phyloP scores from a whole-genome alignment of 2,888 invertebrate species.

The Cephus spinipes region DNA sequence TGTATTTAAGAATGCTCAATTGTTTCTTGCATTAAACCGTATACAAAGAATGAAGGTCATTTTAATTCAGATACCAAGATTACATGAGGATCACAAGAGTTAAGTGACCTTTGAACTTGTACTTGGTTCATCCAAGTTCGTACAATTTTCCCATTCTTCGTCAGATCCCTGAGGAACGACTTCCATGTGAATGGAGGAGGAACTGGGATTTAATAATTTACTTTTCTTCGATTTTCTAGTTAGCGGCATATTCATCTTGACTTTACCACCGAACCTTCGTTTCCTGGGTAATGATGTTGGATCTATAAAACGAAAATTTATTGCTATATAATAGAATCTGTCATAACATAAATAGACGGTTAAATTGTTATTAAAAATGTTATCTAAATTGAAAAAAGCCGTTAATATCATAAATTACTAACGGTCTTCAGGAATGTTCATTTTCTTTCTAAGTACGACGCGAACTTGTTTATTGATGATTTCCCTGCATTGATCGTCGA shows the following conservation, averaged over 20 bases:
- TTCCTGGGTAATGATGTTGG: conserved; percentile 56
- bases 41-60: not conserved
- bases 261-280: conserved; percentile 30
- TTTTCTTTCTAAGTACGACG: conserved; percentile 65
- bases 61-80: not conserved
- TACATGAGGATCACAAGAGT: not conserved
- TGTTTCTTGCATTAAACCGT: not conserved
- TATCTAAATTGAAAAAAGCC: not conserved
- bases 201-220: conserved; percentile 17
- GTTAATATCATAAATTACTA: conserved; percentile 25
- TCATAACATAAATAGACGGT: not conserved
- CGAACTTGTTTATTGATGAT: conserved; percentile 77
- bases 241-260: conserved; percentile 15
- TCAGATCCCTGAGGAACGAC: conserved; percentile 26
- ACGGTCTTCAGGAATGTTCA: conserved; percentile 63
- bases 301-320: conserved; percentile 41
- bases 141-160: conserved; percentile 36
- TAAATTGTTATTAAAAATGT: conserved; percentile 10
- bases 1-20: conserved; percentile 5
- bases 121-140: conserved; percentile 15
- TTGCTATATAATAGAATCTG: not conserved
- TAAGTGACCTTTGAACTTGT: conserved; percentile 23
- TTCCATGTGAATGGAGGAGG: conserved; percentile 20
- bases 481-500: conserved; percentile 79
- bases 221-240: conserved; percentile 21